Conservation (phyloP, 2,113 vertebrate genomes). For the Parus major region DNA sequence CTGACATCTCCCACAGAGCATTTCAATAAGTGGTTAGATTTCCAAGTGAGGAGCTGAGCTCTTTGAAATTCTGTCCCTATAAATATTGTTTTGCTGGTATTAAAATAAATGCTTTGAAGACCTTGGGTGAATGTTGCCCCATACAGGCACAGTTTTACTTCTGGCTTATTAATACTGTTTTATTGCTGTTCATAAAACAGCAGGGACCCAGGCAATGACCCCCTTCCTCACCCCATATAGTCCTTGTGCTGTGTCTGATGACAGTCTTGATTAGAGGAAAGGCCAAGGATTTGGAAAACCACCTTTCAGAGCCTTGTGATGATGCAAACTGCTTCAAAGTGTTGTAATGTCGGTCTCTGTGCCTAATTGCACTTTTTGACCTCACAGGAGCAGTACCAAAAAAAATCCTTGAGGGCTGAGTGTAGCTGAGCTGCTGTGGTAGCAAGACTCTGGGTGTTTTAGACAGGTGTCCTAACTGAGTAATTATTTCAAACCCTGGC, state of each 20-base stretch:
- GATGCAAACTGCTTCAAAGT: background rate
- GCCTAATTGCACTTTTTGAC: constrained; percentile 11
- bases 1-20: background rate
- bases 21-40: constrained; percentile 16
- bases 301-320: background rate
- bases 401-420: background rate
- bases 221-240: background rate
- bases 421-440: background rate
- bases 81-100: background rate
- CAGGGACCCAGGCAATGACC: background rate
- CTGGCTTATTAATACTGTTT: background rate
- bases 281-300: background rate
- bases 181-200: background rate
- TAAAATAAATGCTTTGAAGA: constrained; percentile 13
- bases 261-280: background rate
- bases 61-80: constrained; percentile 15
- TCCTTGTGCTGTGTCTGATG: background rate
- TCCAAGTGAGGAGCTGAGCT: constrained; percentile 15
- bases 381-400: background rate
- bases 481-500: background rate
- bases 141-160: background rate
- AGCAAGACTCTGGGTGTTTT: background rate
- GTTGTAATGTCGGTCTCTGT: background rate
- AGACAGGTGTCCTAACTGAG: background rate
- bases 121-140: background rate